Base-by-base conservation (phyloP, 2,113 vertebrate genomes). In the Amblyopsis rosae region DNA sequence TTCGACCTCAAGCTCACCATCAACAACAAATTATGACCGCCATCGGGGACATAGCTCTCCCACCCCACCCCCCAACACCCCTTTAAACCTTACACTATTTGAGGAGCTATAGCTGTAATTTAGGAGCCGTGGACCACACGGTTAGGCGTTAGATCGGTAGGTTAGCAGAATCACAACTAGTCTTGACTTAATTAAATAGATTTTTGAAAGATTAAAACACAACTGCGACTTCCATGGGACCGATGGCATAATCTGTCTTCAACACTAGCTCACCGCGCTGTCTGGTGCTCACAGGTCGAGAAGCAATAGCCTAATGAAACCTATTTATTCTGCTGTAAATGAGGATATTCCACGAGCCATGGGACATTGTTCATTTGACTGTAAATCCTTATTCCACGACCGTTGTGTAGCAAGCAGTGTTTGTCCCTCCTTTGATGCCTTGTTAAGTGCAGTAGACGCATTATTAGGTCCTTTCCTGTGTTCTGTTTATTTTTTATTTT, bases 241-340 rank as follows among this genome's bases (percentile, higher is more conserved):
- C 93, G 90, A 94, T 94, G 95, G 5, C 90, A 86, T 94, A 94
- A 59, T 95, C 93, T 89, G 95, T 95, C 95, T 94, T 92, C 76
- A 66, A 94, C 94, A 93, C 92, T 94, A 93, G 95, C 95, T 96
- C 93, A 92, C 93, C 90, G 94, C 95, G 94, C 93, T 93, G 93
- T 91, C 82, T 96, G 95, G 94, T 91, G 95, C 95, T 93, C 92
- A 87, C 85, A 81, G 83, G 77, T 94, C 92, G 93, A 94, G 91
- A 96, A 98, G 95, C 94, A 93, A 94, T 96, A 96, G 94, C 77
- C 92, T 92, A 93, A 83, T 67, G 33, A 83, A 87, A 75, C 88
- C 88, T 95, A 97, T 97, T 96, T 96, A 98, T 96, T 96, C 93
- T 92, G 95, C 93, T 95, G 94, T 94, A 95, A 96, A 95, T 92